These are phyloP conservation scores for Noturus placidus DNA, from an alignment of 2,113 vertebrate species.

Conservation along the genomic window DNA sequence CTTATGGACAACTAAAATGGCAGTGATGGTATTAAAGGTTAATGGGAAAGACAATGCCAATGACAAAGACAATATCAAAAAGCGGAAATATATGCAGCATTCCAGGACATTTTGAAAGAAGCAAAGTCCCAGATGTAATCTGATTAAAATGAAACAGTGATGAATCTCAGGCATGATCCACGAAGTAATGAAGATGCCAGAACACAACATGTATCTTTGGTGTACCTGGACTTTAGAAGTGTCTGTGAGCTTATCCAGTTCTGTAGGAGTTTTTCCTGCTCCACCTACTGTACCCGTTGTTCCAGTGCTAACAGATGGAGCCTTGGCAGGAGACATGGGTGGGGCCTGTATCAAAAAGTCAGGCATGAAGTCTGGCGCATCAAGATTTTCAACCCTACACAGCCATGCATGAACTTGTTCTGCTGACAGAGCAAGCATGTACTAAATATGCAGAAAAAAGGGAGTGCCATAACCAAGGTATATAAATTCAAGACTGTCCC, in stretches of 20 bases:
- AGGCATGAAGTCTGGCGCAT: slow-evolving; percentile 24
- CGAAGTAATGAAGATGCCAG: neutral
- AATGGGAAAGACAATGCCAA: slow-evolving; percentile 1
- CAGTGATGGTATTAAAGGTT: neutral
- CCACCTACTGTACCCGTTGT: slow-evolving; percentile 16
- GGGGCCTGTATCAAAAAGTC: slow-evolving; percentile 60
- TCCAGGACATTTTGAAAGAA: neutral
- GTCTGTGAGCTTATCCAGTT: slow-evolving; percentile 54
- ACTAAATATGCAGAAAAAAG: neutral
- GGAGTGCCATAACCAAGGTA: neutral
- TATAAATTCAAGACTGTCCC: neutral
- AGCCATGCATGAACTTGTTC: slow-evolving; percentile 24
- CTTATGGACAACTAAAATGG: slow-evolving; percentile 2
- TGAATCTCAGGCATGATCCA: neutral
- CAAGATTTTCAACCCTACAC: neutral
- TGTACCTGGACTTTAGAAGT: slow-evolving; percentile 63
- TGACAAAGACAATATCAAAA: neutral
- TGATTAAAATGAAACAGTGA: neutral
- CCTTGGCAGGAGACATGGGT: slow-evolving; percentile 53
- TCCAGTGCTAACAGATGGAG: slow-evolving; percentile 28
- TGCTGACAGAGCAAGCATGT: neutral
- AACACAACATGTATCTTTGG: neutral
- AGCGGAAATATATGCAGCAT: neutral
- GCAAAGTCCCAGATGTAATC: neutral
- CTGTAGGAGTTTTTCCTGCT: slow-evolving; percentile 21